Evolutionary conservation across 2,888 invertebrate genomes (phyloP), one percentile per base, ranked within the genome.

Genomic region (Phengaris alcon): DNA sequence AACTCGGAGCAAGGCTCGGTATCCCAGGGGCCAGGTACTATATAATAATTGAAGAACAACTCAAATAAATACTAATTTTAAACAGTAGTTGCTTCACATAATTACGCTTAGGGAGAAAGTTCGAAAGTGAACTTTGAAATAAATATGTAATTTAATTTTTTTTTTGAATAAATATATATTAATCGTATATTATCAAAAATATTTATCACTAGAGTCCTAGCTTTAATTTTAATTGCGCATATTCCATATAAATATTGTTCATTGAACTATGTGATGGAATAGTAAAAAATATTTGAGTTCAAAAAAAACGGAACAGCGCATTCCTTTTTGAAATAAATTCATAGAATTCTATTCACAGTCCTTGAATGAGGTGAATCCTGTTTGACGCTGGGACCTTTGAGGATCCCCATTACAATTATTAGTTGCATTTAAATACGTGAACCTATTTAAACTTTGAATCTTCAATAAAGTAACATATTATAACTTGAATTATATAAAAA

Each of bases 401-500:
- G 69, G 48, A 48, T 69, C 9, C 46, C 68, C 69, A 69, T 69
- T 69, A 69, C 69, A 69, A 68, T 68, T 44, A 68, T 69, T 69
- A 69, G 22, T 48, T 69, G 48, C 69, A 69, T 69, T n/a, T 69
- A 69, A 48, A 48, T 48, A 48, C 22, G 46, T n/a, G 48, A 0
- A 35, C 35, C 35, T n/a, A n/a, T 68, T 46, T 68, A 13, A n/a
- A 13, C 68, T 10, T 64, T 10, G 10, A 68, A 22, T 22, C 15
- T 74, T 59, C 22, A 57, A 64, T 64, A 7, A 64, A 64, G 12
- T 51, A 35, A 68, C 15, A 22, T 74, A 52, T 22, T 22, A 0
- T 74, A 68, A 64, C n/a, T 15, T 15, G 57, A 57, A 57, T 57
- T 8, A 15, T 57, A 57, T 57, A 7, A 57, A 57, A 57, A 57